A percentile compares a stretch with the other conserved stretches of the same genome.
Evolutionary conservation across 35 echinoderm and acorn worm genomes (phyloP).

Genomic region (Strongylocentrotus purpuratus): DNA sequence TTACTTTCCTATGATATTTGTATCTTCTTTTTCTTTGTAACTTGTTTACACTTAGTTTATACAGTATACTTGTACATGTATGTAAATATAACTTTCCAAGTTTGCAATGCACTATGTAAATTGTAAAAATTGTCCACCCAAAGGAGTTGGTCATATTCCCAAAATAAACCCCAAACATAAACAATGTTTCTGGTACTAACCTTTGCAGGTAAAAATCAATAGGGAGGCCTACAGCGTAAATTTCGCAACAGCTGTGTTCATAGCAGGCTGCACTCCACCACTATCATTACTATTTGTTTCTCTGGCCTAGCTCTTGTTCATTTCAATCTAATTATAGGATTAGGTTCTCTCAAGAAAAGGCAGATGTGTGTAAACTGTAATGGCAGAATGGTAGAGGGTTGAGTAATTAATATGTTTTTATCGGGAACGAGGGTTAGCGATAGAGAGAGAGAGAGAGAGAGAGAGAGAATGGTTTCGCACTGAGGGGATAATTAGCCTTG

Average conservation of each 20-base stretch:
- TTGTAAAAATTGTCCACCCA: neutral
- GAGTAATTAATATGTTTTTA: slow-evolving; percentile 5
- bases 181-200: neutral
- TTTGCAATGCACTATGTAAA: too few relatives aligned
- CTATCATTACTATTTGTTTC: neutral
- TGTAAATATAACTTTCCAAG: too few relatives aligned
- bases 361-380: neutral
- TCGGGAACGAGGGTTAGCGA: neutral
- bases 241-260: slow-evolving; percentile 1
- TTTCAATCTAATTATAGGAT: neutral
- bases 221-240: neutral
- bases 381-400: neutral
- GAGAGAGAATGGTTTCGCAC: neutral
- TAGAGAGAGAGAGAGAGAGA: too few relatives aligned
- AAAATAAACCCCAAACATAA: neutral
- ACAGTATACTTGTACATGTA: too few relatives aligned
- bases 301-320: neutral
- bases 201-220: neutral
- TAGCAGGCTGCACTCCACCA: neutral
- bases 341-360: neutral
- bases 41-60: too few relatives aligned
- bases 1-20: too few relatives aligned
- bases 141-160: neutral
- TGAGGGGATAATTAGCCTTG: slow-evolving; percentile 9
- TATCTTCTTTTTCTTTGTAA: too few relatives aligned